Conservation (phyloP, 2,113 vertebrate genomes). For the Ptyas mucosa region DNA sequence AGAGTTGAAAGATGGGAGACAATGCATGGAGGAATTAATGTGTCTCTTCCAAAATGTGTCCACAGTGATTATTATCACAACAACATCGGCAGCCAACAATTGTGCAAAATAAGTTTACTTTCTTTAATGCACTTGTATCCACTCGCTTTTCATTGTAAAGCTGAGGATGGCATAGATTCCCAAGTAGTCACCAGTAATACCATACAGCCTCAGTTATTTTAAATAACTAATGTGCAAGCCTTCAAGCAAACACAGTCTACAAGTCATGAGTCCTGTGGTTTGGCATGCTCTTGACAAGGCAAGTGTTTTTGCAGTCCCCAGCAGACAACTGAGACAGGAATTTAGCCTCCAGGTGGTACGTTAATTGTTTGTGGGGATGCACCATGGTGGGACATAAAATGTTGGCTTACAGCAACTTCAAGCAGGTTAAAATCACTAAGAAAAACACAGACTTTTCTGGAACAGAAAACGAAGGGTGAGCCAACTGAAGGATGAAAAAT, state of each 20-base stretch:
- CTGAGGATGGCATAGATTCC: not conserved
- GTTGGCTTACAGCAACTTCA: not conserved
- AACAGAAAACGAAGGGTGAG: not conserved
- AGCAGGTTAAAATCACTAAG: not conserved
- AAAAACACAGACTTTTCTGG: not conserved
- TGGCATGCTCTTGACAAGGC: not conserved
- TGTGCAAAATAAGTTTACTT: not conserved
- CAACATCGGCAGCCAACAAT: not conserved
- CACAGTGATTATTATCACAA: not conserved
- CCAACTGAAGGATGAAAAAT: not conserved
- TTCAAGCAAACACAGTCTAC: not conserved
- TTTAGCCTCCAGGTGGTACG: not conserved
- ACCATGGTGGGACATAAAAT: not conserved
- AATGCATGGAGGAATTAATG: not conserved
- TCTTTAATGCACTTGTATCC: not conserved
- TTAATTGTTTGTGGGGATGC: not conserved
- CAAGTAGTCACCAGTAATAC: not conserved
- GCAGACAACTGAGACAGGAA: not conserved
- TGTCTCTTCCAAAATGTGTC: not conserved
- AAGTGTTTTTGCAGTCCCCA: not conserved
- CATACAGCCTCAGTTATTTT: not conserved
- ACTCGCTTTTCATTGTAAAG: not conserved
- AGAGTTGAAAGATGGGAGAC: not conserved
- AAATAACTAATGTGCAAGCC: not conserved
- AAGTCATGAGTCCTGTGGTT: not conserved